These are phyloP conservation scores for Ctenomys sociabilis DNA, from an alignment of 2,113 vertebrate genomes.

Conservation along the genomic window DNA sequence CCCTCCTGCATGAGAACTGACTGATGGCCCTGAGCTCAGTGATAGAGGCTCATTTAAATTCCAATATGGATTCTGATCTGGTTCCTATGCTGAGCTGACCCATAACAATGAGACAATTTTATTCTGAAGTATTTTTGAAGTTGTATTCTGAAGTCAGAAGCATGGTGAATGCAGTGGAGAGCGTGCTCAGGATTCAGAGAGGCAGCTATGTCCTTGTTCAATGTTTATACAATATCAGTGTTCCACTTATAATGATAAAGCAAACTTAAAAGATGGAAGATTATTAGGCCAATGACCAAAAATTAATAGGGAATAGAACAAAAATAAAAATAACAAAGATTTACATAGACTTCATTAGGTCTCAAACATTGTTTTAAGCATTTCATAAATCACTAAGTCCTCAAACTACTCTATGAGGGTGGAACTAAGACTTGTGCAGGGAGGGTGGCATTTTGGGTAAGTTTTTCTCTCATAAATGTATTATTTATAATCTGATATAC, in stretches of 20 bases:
- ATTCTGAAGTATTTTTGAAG: background rate
- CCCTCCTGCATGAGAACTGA: too few relatives aligned
- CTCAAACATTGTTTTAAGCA: background rate
- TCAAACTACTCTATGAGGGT: background rate
- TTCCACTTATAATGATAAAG: background rate
- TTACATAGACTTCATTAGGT: background rate
- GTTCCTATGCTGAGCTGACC: too few relatives aligned
- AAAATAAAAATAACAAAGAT: constrained; percentile 14
- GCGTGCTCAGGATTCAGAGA: background rate
- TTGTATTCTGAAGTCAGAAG: background rate
- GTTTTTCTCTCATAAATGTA: background rate
- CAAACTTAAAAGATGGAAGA: background rate
- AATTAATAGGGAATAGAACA: background rate
- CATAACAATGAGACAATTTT: background rate
- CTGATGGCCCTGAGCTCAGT: too few relatives aligned
- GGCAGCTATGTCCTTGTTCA: background rate
- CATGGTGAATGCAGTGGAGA: background rate
- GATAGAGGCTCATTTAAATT: too few relatives aligned
- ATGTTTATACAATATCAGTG: background rate
- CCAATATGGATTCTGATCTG: too few relatives aligned
- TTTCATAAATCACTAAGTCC: background rate
- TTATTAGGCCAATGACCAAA: background rate
- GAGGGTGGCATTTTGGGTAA: background rate
- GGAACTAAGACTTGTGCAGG: background rate
- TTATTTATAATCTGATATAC: background rate